Evolutionary conservation across 2,888 invertebrate genomes (phyloP).

Genomic region (Drosophila neutralis): DNA sequence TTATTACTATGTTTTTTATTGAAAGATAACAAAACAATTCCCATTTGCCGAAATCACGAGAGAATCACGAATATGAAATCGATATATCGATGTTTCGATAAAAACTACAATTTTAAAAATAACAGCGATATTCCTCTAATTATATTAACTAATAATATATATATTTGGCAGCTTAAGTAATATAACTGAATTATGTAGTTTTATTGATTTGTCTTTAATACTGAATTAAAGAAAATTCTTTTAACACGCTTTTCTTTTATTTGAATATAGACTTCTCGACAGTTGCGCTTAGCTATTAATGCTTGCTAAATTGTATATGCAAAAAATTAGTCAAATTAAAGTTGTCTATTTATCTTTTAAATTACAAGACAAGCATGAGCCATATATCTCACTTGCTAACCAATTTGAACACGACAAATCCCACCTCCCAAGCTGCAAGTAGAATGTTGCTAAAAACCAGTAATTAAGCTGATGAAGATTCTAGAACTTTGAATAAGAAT

Average conservation of each 20-base stretch:
- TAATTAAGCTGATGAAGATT: not conserved
- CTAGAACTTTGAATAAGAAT: not conserved
- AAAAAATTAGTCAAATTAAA: not conserved
- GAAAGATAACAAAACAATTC: slow-evolving; percentile 46
- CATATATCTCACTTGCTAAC: not conserved
- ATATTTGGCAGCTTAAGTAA: not conserved
- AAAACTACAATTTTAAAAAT: not conserved
- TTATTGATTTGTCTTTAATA: not conserved
- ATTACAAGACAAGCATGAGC: not conserved
- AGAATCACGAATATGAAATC: slow-evolving; percentile 21
- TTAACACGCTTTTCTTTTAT: not conserved
- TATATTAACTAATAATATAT: not conserved
- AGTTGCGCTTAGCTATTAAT: not conserved
- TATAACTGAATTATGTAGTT: not conserved
- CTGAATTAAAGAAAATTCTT: not conserved
- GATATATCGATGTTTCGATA: slow-evolving; percentile 30
- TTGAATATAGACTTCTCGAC: not conserved
- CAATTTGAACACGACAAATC: not conserved
- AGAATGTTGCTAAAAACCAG: not conserved
- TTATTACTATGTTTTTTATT: slow-evolving; percentile 14
- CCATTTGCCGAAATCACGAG: slow-evolving; percentile 30
- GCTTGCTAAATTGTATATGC: not conserved
- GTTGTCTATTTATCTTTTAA: not conserved
- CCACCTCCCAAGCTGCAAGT: not conserved
- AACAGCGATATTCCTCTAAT: slow-evolving; percentile 2